Base-by-base conservation (phyloP, 2,797 vertebrate genomes). In the Apogon hyalosoma region DNA sequence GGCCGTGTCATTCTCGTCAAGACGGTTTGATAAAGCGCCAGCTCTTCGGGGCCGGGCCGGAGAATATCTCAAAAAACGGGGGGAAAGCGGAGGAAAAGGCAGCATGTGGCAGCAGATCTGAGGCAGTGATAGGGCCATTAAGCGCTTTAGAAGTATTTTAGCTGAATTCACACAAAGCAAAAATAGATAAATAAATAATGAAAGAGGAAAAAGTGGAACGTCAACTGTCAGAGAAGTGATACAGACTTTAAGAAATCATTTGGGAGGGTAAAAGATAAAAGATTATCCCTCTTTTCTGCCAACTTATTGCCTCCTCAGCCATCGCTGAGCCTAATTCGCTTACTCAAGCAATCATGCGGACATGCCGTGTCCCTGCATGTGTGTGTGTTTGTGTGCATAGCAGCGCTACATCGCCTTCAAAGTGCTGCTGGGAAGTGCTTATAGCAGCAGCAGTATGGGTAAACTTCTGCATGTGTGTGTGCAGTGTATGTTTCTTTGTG, bases 161-260 rank as follows among this genome's bases (percentile, higher is more conserved):
- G 94, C 93, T 93, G 93, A 95, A 95, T 92, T 94, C 92, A 94
- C 93, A 94, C 93, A 94, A 94, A 94, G 90, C 90, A 82, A 77
- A 93, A 93, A 93, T 92, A 92, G 91, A 94, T 93, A 93, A 93
- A 94, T 94, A 94, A 94, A 94, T 94, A 94, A 94, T 94, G 88
- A 93, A 93, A 92, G 77, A 64, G 75, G 75, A 56, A 90, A 93
- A 93, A 94, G 90, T 92, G 92, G 90, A 92, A 84, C 88, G 79
- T 93, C 90, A 92, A 91, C 90, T 93, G 92, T 90, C 92, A 92
- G 91, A 75, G 87, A 89, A 92, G 87, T 87, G 92, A 94, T 93
- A 92, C 81, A 88, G 91, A 93, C 93, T 92, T 93, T 92, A 92
- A 92, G 92, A 92, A 93, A 93, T 92, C 86, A 92, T 92, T 93